Conservation (phyloP, 2,113 vertebrate genomes). For the Callocephalon fimbriatum region DNA sequence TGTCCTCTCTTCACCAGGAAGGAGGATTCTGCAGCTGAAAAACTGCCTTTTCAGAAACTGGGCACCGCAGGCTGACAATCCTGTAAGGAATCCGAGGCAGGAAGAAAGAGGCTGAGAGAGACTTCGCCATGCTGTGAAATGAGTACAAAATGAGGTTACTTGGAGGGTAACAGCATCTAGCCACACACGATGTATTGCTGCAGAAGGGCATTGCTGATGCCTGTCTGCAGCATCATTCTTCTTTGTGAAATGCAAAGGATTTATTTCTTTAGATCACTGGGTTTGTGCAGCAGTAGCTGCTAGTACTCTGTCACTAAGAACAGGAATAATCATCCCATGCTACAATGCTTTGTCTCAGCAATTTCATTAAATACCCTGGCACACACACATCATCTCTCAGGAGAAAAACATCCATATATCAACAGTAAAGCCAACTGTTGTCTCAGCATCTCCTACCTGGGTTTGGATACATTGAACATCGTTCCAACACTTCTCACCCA, state of each 20-base stretch:
- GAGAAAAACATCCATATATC: not conserved
- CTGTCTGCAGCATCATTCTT: not conserved
- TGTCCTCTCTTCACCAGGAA: not conserved
- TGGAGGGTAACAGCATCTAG: not conserved
- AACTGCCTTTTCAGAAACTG: not conserved
- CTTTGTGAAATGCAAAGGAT: not conserved
- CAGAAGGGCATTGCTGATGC: not conserved
- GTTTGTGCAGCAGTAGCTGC: not conserved
- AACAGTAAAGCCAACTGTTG: not conserved
- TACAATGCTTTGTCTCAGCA: not conserved
- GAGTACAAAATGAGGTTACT: not conserved
- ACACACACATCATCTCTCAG: not conserved
- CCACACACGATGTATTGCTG: rapidly evolving
- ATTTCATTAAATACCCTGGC: not conserved
- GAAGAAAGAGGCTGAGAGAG: not conserved
- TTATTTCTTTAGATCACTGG: not conserved
- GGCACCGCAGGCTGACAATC: not conserved
- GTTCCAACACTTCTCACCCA: not conserved
- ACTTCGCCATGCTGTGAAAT: not conserved
- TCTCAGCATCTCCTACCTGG: not conserved
- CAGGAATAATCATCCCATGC: not conserved
- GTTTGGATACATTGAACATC: not conserved
- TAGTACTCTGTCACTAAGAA: not conserved
- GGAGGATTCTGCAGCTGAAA: not conserved
- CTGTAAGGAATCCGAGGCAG: not conserved